phyloP scores from a whole-genome alignment of 1,140 invertebrate species.

The Megalonaias nervosa region DNA sequence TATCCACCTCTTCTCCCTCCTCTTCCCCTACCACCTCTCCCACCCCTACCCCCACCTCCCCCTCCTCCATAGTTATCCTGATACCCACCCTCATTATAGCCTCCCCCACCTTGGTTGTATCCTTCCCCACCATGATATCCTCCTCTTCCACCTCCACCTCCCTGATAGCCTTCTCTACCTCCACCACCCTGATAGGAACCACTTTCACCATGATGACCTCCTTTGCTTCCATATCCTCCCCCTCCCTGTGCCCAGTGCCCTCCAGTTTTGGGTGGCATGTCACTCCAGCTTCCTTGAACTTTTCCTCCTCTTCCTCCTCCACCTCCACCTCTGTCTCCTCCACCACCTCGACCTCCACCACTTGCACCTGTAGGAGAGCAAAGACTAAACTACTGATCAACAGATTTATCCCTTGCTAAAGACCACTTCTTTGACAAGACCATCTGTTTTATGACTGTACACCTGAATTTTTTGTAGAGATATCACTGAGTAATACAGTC shows the following conservation, averaged over 20 bases:
- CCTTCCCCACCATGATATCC: conserved; percentile 28
- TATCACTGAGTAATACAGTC: not conserved
- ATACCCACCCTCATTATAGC: conserved; percentile 31
- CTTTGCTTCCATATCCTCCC: conserved; percentile 40
- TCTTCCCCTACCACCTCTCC: conserved; percentile 29
- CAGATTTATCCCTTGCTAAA: not conserved
- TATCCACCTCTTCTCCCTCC: conserved; percentile 25
- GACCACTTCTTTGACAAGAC: not conserved
- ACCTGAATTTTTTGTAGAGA: too few species aligned
- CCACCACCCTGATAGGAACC: conserved; percentile 50
- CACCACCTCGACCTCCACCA: conserved; percentile 42
- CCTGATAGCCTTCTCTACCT: conserved; percentile 5
- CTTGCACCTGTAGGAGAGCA: conserved; percentile 5
- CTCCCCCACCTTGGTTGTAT: conserved; percentile 27
- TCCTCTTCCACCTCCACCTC: conserved; percentile 24
- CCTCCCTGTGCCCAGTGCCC: conserved; percentile 41
- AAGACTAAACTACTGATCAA: not conserved
- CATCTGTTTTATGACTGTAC: not conserved
- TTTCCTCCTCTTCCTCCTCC: conserved; percentile 48
- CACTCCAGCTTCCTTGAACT: conserved; percentile 50
- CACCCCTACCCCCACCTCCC: conserved; percentile 24
- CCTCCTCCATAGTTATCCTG: conserved; percentile 18
- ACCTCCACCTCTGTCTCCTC: conserved; percentile 43
- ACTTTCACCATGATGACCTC: conserved; percentile 59
- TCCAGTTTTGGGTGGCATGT: conserved; percentile 24